Percentiles rank a stretch among this genome's conserved stretches.
Conservation (phyloP, 2,113 vertebrate genomes). For the Microtus montanus region DNA sequence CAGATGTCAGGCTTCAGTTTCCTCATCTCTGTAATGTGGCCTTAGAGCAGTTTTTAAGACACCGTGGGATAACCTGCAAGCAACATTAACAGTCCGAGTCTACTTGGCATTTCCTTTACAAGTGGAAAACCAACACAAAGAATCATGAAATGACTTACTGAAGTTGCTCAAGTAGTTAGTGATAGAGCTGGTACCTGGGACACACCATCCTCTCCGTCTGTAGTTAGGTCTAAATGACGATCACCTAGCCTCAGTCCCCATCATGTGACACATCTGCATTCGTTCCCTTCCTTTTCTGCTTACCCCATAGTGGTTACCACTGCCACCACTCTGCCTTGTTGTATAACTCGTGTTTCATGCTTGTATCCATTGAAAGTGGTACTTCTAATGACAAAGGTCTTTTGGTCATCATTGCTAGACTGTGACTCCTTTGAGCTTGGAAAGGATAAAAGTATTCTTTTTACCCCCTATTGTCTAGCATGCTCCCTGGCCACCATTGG, state of each 20-base stretch:
- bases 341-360: fast-evolving
- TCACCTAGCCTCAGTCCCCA: not conserved
- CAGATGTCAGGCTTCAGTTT: not conserved
- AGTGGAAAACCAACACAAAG: not conserved
- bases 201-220: not conserved
- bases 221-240: not conserved
- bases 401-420: not conserved
- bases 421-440: not conserved
- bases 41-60: not conserved
- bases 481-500: not conserved
- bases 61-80: not conserved
- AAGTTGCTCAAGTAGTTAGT: not conserved
- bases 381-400: not conserved
- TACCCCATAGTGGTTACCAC: not conserved
- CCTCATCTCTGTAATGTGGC: not conserved
- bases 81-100: not conserved
- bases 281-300: fast-evolving
- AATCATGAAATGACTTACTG: not conserved
- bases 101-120: not conserved
- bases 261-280: fast-evolving
- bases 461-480: not conserved
- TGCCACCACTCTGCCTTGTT: not conserved
- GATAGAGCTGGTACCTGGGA: not conserved
- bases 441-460: not conserved
- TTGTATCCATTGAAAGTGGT: not conserved